phyloP scores from a whole-genome alignment of 2,888 invertebrate species.

The Drosophila affinis region DNA sequence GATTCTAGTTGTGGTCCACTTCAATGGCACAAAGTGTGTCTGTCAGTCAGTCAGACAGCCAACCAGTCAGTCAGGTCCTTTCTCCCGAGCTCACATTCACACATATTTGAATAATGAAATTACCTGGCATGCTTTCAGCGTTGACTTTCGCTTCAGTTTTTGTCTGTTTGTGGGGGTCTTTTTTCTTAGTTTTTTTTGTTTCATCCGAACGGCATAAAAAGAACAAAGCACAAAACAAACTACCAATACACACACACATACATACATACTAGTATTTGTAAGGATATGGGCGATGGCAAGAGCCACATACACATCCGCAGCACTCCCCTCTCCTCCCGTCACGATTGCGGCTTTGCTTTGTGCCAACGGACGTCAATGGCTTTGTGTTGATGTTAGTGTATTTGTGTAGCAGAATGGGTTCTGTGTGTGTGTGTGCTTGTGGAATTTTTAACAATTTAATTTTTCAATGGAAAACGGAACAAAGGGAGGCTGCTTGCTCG shows the following conservation, averaged over 20 bases:
- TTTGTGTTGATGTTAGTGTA: slow-evolving; percentile 12
- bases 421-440: background rate
- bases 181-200: slow-evolving; percentile 6
- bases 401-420: background rate
- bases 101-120: slow-evolving; percentile 71
- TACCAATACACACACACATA: slow-evolving; percentile 32
- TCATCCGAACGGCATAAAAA: slow-evolving; percentile 33
- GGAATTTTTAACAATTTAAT: slow-evolving; percentile 40
- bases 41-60: slow-evolving; percentile 19
- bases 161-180: background rate
- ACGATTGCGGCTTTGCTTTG: slow-evolving; percentile 57
- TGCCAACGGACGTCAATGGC: slow-evolving; percentile 16
- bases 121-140: slow-evolving; percentile 51
- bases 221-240: slow-evolving; percentile 58
- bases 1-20: background rate
- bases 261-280: background rate
- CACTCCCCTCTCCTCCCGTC: slow-evolving; percentile 44
- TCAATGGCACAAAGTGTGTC: slow-evolving; percentile 14
- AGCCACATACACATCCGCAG: slow-evolving; percentile 13
- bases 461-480: slow-evolving; percentile 30
- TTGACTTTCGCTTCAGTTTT: slow-evolving; percentile 37
- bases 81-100: slow-evolving; percentile 21
- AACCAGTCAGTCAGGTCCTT: slow-evolving; percentile 32
- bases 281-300: slow-evolving; percentile 29
- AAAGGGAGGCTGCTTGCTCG: slow-evolving; percentile 13